These are phyloP conservation scores for Phortica variegata DNA, from an alignment of 1,140 invertebrate genomes.

Conservation along the genomic window DNA sequence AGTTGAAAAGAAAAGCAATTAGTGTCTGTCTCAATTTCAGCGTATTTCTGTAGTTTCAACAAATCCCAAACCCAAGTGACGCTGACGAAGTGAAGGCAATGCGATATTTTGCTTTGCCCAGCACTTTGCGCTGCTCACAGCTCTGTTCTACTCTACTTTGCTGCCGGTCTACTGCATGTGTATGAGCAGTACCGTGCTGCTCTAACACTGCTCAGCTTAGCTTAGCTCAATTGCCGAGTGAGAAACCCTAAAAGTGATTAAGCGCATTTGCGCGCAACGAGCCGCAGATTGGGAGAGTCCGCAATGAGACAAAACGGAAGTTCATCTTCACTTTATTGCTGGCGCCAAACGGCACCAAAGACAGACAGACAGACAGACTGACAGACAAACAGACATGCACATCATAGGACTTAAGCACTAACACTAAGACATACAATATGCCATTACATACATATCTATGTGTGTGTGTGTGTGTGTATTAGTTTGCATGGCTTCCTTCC, in stretches of 20 bases:
- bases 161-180: no score
- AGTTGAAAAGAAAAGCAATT: slow-evolving; percentile 52
- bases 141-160: no score
- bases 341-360: slow-evolving; percentile 27
- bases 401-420: slow-evolving; percentile 25
- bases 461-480: background rate
- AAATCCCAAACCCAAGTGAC: no score
- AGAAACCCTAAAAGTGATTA: slow-evolving; percentile 40
- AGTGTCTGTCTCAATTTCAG: slow-evolving; percentile 54
- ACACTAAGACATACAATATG: slow-evolving; percentile 29
- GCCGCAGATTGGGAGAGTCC: slow-evolving; percentile 17
- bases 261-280: slow-evolving; percentile 39
- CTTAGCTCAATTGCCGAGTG: slow-evolving; percentile 30
- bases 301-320: slow-evolving; percentile 28
- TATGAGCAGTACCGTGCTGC: slow-evolving; percentile 6
- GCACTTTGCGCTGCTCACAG: no score
- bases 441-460: slow-evolving; percentile 24
- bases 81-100: no score
- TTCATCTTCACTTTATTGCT: slow-evolving; percentile 44
- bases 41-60: slow-evolving; percentile 36
- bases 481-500: background rate
- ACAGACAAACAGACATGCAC: slow-evolving; percentile 1
- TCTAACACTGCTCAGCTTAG: slow-evolving; percentile 5
- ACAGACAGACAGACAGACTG: background rate
- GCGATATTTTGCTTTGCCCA: no score